Base-by-base conservation (phyloP, 2,797 vertebrate genomes). In the Cetoscarus ocellatus region DNA sequence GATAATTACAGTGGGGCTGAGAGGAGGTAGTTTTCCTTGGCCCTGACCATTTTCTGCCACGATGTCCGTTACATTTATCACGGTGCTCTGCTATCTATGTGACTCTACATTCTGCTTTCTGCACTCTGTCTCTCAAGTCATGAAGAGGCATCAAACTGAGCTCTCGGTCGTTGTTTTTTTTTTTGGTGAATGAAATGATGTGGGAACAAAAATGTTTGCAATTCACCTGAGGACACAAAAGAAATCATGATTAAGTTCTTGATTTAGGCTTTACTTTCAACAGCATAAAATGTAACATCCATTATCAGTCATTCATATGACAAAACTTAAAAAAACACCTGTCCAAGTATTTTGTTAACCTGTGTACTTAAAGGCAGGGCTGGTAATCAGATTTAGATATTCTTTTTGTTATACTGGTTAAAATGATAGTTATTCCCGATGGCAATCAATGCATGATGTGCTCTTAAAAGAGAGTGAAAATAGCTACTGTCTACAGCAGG, bases 1-100 rank as follows among this genome's bases (percentile, higher is more conserved):
- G 81, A 87, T 92, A 91, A 90, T 91, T 90, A 88, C 68, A 85
- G 80, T 69, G 57, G 82, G 73, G 82, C 67, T 70, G 76, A 77
- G 75, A 82, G 76, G 79, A 79, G 85, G 79, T 55, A 61, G 70
- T 61, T 80, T 81, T 90, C 81, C 83, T 62, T 77, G 75, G 70
- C 80, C 75, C 73, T 57, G 78, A 82, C 75, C 58, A 66, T 84
- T 69, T 88, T 74, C 80, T 79, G 27, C 19, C 39, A 14, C 47
- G 42, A 10, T 57, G 65, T 77, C 64, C 73, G 69, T 64, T 58
- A 63, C 9, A 5, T 78, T 65, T 66, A 73, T 83, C 56, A 51
- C 79, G 77, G 63, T 56, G 52, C 58, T 39, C 38, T 64, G 50
- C 65, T 48, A 19, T 81, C 80, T 79, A 62, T 75, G 63, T 61